Evolutionary conservation across 2,113 vertebrate genomes (phyloP).

Genomic region (human): GRCh38 chr6:95076001-95076500

Average conservation of each 20-base stretch:
- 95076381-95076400: background rate
- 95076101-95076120: background rate
- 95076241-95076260: background rate
- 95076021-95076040: background rate
- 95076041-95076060: background rate
- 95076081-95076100: background rate
- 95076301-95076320: background rate
- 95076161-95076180: background rate
- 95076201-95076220: background rate
- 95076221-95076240: background rate
- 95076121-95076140: background rate
- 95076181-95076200: background rate
- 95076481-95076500: no score
- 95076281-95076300: background rate
- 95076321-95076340: background rate
- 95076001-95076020: background rate
- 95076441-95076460: background rate
- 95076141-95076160: background rate
- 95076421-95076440: background rate
- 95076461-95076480: background rate
- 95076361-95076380: background rate
- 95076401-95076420: background rate
- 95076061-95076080: background rate
- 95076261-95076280: background rate
- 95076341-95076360: background rate